Base-by-base conservation (phyloP, 2,113 vertebrate species). In the Triplophysa dalaica region DNA sequence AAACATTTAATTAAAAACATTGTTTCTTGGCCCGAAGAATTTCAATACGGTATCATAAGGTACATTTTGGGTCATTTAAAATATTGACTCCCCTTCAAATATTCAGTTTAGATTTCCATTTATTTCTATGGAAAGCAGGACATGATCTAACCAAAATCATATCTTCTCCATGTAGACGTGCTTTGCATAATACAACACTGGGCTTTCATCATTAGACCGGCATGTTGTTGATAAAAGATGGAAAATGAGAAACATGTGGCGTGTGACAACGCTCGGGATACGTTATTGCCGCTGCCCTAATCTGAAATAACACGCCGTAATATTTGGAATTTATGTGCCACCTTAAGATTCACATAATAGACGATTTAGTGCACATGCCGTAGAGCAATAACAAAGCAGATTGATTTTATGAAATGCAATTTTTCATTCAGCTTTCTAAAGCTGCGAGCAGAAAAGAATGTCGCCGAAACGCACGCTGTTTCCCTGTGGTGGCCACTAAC, bases 351-450 rank as follows among this genome's bases (percentile, higher is more conserved):
- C 62, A 73, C 67, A 70, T 76, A 64, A 76, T 76, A 65, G 60
- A 70, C 33, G 54, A 73, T 66, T 78, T 65, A 72, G 81, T 60
- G 81, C 43, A 56, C 41, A 52, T 2, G 61, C 38, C 68, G 17
- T 50, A 52, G 58, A 60, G 81, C 75, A 78, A 73, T 78, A 82
- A 73, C 75, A 56, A 60, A 24, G 38, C 75, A 75, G 69, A 62
- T 26, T 68, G 63, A 54, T 67, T 67, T 82, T 78, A 82, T 66
- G 81, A 74, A 82, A 74, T 24, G 38, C 69, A 41, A 74, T 82
- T 70, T 66, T 72, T 74, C 75, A 82, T 70, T 24, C 12, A 7
- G n/a, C 60, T 48, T 72, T 66, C 68, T 22, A n/a, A 24, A 63
- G 66, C 74, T 77, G 67, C 3, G n/a, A 14, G 21, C 13, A 11